Conservation (phyloP, 2,888 invertebrate species). For the Gastracanthus pulcherrimus region DNA sequence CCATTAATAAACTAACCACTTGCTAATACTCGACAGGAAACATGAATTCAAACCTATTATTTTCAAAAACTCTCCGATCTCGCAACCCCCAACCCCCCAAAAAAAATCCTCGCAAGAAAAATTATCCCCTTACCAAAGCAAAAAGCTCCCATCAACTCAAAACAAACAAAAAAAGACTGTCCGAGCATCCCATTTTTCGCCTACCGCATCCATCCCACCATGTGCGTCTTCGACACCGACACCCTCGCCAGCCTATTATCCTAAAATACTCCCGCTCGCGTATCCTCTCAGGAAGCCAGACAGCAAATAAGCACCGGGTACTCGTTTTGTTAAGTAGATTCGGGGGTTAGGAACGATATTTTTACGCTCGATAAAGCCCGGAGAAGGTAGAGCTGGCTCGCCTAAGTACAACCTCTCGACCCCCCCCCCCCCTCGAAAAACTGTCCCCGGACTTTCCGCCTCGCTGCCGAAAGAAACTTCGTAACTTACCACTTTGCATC, state of each 20-base stretch:
- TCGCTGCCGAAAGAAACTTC: constrained; percentile 43
- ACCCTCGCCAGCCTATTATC: constrained; percentile 29
- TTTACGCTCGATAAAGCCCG: constrained; percentile 58
- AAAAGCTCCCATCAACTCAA: neutral
- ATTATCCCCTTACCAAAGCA: neutral
- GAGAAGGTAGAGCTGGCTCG: neutral
- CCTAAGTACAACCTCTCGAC: no score
- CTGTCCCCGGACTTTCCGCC: constrained; percentile 40
- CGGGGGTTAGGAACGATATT: constrained; percentile 44
- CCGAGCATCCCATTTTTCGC: neutral
- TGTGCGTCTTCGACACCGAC: constrained; percentile 22
- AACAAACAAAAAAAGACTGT: neutral
- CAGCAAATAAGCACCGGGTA: neutral
- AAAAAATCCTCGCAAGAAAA: constrained; percentile 6
- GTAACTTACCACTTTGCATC: constrained; percentile 49
- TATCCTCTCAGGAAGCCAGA: neutral
- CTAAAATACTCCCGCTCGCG: neutral
- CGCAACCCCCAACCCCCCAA: neutral
- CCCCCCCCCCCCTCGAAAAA: constrained; percentile 50
- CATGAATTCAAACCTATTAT: no score
- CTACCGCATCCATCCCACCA: neutral
- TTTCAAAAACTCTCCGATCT: no score
- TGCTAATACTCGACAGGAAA: no score
- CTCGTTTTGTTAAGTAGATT: constrained; percentile 51
- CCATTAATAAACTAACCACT: no score